Conservation (phyloP, 1,140 invertebrate genomes). For the Probaryconus sp. region DNA sequence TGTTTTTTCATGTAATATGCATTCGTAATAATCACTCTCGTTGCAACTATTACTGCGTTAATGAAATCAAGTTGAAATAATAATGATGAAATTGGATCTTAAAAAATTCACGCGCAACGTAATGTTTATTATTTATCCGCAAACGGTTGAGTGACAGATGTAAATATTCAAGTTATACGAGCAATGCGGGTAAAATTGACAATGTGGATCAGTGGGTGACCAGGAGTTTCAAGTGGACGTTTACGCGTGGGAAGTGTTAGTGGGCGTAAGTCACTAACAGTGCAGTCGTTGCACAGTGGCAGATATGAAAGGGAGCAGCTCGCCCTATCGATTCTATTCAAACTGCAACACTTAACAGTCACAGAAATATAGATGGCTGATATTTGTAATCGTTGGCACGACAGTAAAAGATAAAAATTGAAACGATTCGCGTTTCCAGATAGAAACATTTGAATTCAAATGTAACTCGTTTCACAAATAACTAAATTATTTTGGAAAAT, state of each 20-base stretch:
- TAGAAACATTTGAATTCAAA: too few species aligned
- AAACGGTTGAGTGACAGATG: constrained; percentile 42
- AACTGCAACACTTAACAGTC: too few species aligned
- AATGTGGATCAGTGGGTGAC: constrained; percentile 61
- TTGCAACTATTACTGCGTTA: constrained; percentile 19
- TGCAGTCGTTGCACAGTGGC: constrained; percentile 38
- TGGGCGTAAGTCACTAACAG: constrained; percentile 54
- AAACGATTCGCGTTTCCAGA: too few species aligned
- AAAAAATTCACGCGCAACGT: constrained; percentile 22
- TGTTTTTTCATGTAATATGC: constrained; percentile 16
- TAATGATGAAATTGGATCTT: constrained; percentile 19
- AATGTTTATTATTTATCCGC: constrained; percentile 32
- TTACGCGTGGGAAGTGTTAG: constrained; percentile 51
- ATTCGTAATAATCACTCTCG: background rate
- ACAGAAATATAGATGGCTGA: too few species aligned
- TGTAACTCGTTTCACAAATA: too few species aligned
- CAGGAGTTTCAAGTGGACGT: constrained; percentile 44
- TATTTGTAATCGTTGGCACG: too few species aligned
- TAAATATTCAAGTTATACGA: constrained; percentile 37
- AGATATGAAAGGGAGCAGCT: constrained; percentile 17
- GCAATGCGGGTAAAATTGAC: constrained; percentile 45
- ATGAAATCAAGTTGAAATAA: constrained; percentile 6
- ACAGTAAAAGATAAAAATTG: too few species aligned
- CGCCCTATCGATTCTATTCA: constrained; percentile 17
- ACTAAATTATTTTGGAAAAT: too few species aligned